These are phyloP conservation scores for Eretmocerus hayati DNA, from an alignment of 2,888 invertebrate genomes.

Conservation along the genomic window DNA sequence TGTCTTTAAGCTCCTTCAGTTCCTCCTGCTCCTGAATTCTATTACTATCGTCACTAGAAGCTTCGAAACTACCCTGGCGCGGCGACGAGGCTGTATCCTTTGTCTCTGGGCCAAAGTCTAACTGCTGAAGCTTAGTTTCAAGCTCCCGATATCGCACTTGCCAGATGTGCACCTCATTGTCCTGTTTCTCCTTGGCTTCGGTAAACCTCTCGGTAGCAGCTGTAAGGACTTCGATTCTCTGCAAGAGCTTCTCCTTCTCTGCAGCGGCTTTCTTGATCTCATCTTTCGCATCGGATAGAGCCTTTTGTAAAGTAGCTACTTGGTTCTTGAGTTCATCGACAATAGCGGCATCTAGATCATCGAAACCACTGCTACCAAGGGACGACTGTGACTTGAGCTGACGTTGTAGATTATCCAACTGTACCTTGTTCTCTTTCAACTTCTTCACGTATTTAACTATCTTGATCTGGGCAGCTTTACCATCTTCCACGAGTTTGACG, in stretches of 20 bases:
- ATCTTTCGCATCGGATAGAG: constrained; percentile 53
- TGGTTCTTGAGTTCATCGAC: constrained; percentile 73
- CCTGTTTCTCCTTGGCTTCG: constrained; percentile 76
- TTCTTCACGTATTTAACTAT: constrained; percentile 75
- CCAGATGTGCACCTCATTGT: constrained; percentile 66
- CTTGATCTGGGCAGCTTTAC: constrained; percentile 61
- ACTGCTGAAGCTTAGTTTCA: constrained; percentile 56
- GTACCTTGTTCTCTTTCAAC: constrained; percentile 72
- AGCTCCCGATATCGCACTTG: constrained; percentile 66
- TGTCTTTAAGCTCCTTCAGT: constrained; percentile 51
- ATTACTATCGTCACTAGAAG: constrained; percentile 21
- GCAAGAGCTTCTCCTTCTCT: constrained; percentile 63
- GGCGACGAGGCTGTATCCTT: constrained; percentile 3
- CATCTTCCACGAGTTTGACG: constrained; percentile 55
- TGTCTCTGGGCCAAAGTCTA: constrained; percentile 6
- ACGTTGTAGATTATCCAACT: constrained; percentile 56
- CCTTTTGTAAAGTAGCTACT: constrained; percentile 59
- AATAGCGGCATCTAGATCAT: constrained; percentile 52
- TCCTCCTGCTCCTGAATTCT: no score
- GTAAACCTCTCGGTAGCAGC: constrained; percentile 69
- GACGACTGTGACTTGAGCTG: constrained; percentile 53
- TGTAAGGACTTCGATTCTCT: constrained; percentile 67
- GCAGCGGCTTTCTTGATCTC: constrained; percentile 56
- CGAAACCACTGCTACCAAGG: constrained; percentile 32
- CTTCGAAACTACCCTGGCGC: background rate